Percentiles rank a stretch among this genome's conserved stretches.
These are phyloP conservation scores for Clanis bilineata DNA, from an alignment of 2,888 invertebrate genomes.

Conservation along the genomic window DNA sequence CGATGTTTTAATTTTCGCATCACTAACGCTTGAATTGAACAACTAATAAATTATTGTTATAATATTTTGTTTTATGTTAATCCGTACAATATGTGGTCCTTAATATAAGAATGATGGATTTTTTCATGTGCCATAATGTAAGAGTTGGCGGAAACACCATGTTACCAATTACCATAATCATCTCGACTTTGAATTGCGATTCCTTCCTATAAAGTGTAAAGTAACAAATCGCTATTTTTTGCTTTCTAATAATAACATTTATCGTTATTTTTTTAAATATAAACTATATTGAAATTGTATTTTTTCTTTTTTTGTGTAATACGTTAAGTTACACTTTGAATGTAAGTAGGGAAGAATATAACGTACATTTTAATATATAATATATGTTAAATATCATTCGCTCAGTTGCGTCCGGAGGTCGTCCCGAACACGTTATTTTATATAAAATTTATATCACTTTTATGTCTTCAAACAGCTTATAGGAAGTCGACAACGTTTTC, in stretches of 20 bases:
- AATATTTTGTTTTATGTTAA: constrained; percentile 40
- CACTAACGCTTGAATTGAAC: constrained; percentile 28
- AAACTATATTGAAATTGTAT: constrained; percentile 45
- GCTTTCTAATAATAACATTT: constrained; percentile 68
- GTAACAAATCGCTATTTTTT: constrained; percentile 68
- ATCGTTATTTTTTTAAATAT: constrained; percentile 59
- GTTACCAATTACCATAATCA: constrained; percentile 74
- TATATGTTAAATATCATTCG: constrained; percentile 46
- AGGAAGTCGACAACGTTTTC: not conserved
- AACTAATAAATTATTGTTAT: constrained; percentile 38
- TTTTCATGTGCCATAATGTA: constrained; percentile 75
- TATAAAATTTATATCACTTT: constrained; percentile 1
- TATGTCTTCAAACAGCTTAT: not conserved
- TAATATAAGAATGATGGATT: constrained; percentile 72
- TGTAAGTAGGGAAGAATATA: constrained; percentile 72
- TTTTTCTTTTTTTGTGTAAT: constrained; percentile 45
- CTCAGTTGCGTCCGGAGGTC: constrained; percentile 38
- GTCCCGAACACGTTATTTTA: constrained; percentile 22
- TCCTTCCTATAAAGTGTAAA: constrained; percentile 70
- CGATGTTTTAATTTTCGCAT: constrained; percentile 22
- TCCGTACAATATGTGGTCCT: constrained; percentile 69
- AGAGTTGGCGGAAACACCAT: constrained; percentile 77
- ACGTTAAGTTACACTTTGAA: constrained; percentile 63
- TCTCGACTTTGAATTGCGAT: constrained; percentile 47
- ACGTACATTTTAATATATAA: constrained; percentile 53